Evolutionary conservation across 1,140 invertebrate species (phyloP).

Genomic region (Oryctes rhinoceros): DNA sequence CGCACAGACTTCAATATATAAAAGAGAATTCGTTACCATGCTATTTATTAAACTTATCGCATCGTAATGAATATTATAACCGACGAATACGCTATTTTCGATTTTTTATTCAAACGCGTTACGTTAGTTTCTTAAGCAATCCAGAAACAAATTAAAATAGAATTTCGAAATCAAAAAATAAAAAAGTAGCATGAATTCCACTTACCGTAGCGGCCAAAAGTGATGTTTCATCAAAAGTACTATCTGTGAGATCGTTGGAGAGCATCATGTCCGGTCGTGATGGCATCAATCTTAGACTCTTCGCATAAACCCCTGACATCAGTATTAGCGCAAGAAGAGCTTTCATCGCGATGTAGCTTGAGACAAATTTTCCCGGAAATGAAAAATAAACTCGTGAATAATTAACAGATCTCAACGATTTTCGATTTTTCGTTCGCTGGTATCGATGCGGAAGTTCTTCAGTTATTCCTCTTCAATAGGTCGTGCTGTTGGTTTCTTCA

Average conservation of each 20-base stretch:
- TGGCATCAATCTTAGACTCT: background rate
- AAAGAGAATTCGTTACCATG: too few relatives aligned
- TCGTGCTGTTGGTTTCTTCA: background rate
- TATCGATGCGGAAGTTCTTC: background rate
- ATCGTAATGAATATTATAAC: too few relatives aligned
- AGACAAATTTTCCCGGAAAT: background rate
- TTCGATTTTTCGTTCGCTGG: background rate
- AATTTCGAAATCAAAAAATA: background rate
- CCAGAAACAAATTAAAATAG: background rate
- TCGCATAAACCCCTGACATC: conserved; percentile 18
- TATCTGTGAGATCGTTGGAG: background rate
- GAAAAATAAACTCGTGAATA: background rate
- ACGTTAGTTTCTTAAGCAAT: too few relatives aligned
- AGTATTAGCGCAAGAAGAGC: conserved; percentile 6
- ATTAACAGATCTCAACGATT: background rate
- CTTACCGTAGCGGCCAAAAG: background rate
- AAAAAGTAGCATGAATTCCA: background rate
- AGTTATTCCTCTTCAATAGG: background rate
- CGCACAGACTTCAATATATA: too few relatives aligned
- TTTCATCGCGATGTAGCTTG: background rate
- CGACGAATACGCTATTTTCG: too few relatives aligned
- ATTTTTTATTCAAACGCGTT: too few relatives aligned
- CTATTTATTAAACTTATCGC: too few relatives aligned
- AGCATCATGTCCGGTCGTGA: background rate
- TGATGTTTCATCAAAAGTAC: background rate